These are phyloP conservation scores for Dicrurus megarhynchus DNA, from an alignment of 2,113 vertebrate species.

Conservation along the genomic window DNA sequence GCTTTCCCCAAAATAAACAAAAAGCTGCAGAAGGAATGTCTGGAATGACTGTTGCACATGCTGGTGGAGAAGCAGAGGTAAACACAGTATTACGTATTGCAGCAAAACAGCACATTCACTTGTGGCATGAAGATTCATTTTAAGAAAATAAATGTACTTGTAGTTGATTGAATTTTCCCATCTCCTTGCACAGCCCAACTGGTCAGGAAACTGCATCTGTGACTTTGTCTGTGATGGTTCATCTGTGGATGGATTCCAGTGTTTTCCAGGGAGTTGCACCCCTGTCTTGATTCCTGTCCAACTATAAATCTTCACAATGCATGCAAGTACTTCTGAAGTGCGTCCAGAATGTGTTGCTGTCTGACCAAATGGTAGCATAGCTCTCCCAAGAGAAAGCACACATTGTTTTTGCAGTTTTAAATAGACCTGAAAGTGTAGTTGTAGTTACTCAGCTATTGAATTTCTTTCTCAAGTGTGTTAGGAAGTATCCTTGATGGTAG, in stretches of 20 bases:
- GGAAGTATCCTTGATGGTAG: not conserved
- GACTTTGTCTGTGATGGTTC: not conserved
- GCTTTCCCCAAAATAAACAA: not conserved
- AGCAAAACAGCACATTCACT: not conserved
- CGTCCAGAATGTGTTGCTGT: constrained; percentile 18
- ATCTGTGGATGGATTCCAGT: not conserved
- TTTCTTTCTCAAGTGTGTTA: constrained; percentile 21
- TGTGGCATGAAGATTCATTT: not conserved
- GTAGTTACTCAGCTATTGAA: not conserved
- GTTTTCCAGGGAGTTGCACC: constrained; percentile 14
- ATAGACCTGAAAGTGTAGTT: not conserved
- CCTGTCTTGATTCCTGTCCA: not conserved
- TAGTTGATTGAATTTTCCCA: not conserved
- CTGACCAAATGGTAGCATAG: constrained; percentile 39
- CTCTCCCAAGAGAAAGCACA: constrained; percentile 4
- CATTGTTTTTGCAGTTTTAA: constrained; percentile 16
- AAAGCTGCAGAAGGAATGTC: constrained; percentile 11
- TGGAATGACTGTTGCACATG: constrained; percentile 34
- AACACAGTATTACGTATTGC: not conserved
- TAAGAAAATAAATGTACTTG: not conserved
- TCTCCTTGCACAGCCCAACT: not conserved
- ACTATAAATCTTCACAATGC: constrained; percentile 1
- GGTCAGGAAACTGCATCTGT: not conserved
- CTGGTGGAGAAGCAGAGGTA: not conserved
- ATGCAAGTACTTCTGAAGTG: not conserved